Base-by-base conservation (phyloP, 2,113 vertebrate genomes). In the Oceanites oceanicus region DNA sequence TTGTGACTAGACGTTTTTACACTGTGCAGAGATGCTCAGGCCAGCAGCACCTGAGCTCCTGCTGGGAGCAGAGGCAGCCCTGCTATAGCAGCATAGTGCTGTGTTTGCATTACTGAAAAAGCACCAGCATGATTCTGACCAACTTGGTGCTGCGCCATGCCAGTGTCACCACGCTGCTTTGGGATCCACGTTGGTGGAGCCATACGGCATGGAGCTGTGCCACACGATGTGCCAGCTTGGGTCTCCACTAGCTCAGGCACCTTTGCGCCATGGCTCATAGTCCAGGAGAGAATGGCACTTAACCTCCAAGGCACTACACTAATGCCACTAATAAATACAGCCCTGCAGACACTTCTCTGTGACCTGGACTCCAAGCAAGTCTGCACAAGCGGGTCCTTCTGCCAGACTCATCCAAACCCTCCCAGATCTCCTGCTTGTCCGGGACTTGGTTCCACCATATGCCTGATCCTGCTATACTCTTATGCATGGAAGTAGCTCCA, bases 91-190 rank as follows among this genome's bases (percentile, higher is more conserved):
- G 38, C 0, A 0, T 1, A 30, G 22, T 6, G 29, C 22, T 63
- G 47, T 7, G n/a, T 22, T 58, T 45, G 13, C 19, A 14, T 1
- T 3, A 6, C 52, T 42, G 23, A 45, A 70, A 71, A 75, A 73
- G 13, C 2, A 1, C 8, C 58, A 62, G 44, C 0, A 0, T 15
- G 36, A 19, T 49, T 73, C 82, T 75, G 61, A 59, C n/a, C 15
- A 61, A 34, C 18, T 13, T 5, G 7, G 62, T 40, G 62, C 10
- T 36, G 38, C 52, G 45, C 29, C 65, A 11, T 9, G 17, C 15
- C 62, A 40, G 32, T 1, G 1, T 11, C 59, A 52, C 32, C 47
- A 29, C 0, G 0, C 6, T 15, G 3, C 61, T 50, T 52, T 83
- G 55, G 29, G 59, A 77, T 52, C 30, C 13, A 3, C 3, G 2